A percentile compares a stretch with the other conserved stretches of the same genome.
phyloP scores from a whole-genome alignment of 23 tunicate species.

The Pegea sp. region DNA sequence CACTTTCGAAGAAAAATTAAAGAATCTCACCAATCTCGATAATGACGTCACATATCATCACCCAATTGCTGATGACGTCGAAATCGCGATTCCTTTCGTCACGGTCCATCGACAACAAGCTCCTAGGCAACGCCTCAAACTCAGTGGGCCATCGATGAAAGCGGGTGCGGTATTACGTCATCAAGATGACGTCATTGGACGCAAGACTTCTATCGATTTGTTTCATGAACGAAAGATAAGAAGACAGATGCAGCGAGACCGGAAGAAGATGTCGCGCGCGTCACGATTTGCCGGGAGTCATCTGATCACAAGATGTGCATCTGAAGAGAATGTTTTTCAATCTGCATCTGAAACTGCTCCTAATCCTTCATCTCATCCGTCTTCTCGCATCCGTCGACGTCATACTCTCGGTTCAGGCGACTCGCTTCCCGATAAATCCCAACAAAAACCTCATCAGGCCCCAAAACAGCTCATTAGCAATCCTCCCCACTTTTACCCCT shows the following conservation, averaged over 20 bases:
- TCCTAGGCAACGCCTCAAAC: neutral
- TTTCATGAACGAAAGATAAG: conserved; percentile 28
- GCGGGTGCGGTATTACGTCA: conserved; percentile 14
- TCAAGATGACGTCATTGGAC: too few relatives aligned
- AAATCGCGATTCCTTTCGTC: too few relatives aligned
- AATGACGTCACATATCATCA: conserved; percentile 21
- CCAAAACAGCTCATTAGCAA: too few relatives aligned
- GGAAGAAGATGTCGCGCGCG: conserved; percentile 6
- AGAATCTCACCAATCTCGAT: conserved; percentile 32
- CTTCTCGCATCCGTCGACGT: conserved; percentile 9
- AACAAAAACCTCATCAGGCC: too few relatives aligned
- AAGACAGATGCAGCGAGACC: conserved; percentile 13
- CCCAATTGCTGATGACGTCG: too few relatives aligned
- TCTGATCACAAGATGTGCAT: conserved; percentile 52
- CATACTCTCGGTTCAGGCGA: conserved; percentile 43
- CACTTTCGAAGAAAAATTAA: conserved; percentile 33
- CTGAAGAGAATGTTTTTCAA: conserved; percentile 53
- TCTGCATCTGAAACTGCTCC: neutral
- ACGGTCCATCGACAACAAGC: neutral
- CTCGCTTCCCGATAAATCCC: too few relatives aligned
- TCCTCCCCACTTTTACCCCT: too few relatives aligned
- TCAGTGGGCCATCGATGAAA: conserved; percentile 1
- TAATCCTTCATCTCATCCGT: conserved; percentile 1
- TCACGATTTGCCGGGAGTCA: too few relatives aligned
- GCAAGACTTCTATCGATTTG: conserved; percentile 32